Evolutionary conservation across 1,140 invertebrate genomes (phyloP).

Genomic region (Aleiodes sp.): DNA sequence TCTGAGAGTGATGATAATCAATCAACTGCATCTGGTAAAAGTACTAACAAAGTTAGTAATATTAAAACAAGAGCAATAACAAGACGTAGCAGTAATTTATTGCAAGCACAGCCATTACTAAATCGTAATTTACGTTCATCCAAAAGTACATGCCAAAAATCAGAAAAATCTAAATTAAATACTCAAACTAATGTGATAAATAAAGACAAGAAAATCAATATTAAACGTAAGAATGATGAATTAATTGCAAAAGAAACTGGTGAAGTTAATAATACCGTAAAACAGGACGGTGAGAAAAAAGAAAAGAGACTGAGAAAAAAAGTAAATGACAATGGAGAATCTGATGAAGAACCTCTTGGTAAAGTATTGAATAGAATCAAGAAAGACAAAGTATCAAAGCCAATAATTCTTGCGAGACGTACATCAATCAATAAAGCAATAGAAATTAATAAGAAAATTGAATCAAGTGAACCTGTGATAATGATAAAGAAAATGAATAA

Average conservation of each 20-base stretch:
- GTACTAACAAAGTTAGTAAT: conserved; percentile 32
- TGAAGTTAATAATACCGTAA: too few relatives aligned
- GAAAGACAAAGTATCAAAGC: conserved; percentile 36
- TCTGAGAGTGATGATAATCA: conserved; percentile 58
- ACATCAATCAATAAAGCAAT: conserved; percentile 29
- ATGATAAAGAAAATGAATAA: conserved; percentile 35
- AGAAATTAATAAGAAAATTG: conserved; percentile 18
- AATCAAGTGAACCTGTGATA: conserved; percentile 17
- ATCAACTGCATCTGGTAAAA: conserved; percentile 50
- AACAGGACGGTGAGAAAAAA: too few relatives aligned
- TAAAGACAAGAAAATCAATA: conserved; percentile 42
- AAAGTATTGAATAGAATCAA: conserved; percentile 52
- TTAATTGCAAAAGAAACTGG: conserved; percentile 21
- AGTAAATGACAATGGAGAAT: conserved; percentile 37
- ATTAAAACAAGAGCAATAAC: conserved; percentile 45
- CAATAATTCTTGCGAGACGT: background rate
- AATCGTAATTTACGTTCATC: conserved; percentile 48
- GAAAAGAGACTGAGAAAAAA: conserved; percentile 44
- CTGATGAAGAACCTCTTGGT: conserved; percentile 58
- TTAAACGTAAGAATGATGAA: conserved; percentile 26
- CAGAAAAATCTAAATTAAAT: conserved; percentile 3
- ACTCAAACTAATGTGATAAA: conserved; percentile 22
- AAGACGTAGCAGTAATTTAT: conserved; percentile 45
- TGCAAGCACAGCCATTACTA: conserved; percentile 42
- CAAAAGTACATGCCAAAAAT: conserved; percentile 36